A percentile compares a stretch with the other conserved stretches of the same genome.
Evolutionary conservation across 2,113 vertebrate genomes (phyloP).

Genomic region (Procavia capensis): DNA sequence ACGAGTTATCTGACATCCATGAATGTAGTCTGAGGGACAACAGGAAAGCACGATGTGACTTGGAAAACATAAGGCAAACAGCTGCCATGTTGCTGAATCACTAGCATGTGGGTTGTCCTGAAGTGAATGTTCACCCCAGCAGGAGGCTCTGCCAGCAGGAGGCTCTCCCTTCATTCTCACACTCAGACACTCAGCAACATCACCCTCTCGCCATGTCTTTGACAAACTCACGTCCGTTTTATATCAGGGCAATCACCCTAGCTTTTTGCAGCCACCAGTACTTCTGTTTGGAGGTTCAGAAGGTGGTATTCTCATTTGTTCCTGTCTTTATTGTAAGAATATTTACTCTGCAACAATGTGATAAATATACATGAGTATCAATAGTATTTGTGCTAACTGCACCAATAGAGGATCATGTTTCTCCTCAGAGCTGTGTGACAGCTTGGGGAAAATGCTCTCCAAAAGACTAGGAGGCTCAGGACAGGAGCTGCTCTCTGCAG

Average conservation of each 20-base stretch:
- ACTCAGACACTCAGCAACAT: neutral
- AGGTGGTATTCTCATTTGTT: neutral
- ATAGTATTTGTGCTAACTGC: neutral
- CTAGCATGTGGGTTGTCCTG: neutral
- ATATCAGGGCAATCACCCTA: neutral
- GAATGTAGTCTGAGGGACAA: neutral
- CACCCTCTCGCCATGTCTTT: neutral
- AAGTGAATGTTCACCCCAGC: neutral
- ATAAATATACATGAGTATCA: neutral
- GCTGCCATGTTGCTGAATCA: neutral
- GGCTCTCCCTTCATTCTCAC: neutral
- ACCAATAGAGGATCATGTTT: neutral
- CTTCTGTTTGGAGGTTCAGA: neutral
- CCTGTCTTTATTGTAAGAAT: neutral
- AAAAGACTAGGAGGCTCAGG: neutral
- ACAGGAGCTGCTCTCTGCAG: neutral
- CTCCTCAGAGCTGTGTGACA: neutral
- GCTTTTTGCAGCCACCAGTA: neutral
- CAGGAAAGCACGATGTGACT: neutral
- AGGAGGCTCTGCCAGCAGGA: too few relatives aligned
- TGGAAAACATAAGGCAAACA: neutral
- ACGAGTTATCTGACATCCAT: neutral
- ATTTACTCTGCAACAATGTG: neutral
- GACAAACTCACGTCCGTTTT: neutral
- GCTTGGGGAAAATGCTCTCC: neutral